These are phyloP conservation scores for Danio kyathit DNA, from an alignment of 2,797 vertebrate species.

Conservation along the genomic window DNA sequence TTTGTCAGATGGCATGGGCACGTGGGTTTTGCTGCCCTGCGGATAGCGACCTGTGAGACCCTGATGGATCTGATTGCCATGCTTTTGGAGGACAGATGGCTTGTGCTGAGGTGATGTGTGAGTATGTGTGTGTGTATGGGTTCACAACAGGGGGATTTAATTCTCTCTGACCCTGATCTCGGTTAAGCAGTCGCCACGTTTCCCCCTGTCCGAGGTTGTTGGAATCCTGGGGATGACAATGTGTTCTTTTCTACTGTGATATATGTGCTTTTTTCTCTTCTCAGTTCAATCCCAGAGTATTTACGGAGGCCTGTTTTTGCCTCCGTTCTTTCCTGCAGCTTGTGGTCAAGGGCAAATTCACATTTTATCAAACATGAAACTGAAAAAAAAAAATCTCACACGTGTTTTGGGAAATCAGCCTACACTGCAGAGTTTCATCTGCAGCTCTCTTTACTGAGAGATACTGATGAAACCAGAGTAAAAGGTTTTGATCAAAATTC, in stretches of 20 bases:
- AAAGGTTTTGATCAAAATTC: constrained; percentile 34
- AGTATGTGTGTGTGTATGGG: constrained; percentile 46
- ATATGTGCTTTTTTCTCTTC: constrained; percentile 30
- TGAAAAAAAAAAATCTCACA: not conserved
- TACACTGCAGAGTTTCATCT: constrained; percentile 34
- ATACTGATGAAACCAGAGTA: constrained; percentile 2
- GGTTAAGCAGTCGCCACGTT: constrained; percentile 52
- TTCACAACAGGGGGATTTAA: constrained; percentile 74
- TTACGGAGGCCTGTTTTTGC: not conserved
- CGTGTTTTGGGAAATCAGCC: constrained; percentile 27
- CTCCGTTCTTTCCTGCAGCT: constrained; percentile 28
- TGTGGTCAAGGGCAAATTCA: constrained; percentile 34
- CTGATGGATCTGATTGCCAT: constrained; percentile 73
- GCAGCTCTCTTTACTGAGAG: constrained; percentile 3
- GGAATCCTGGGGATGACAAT: constrained; percentile 34
- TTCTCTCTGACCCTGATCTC: constrained; percentile 74
- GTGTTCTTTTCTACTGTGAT: constrained; percentile 39
- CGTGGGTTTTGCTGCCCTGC: constrained; percentile 62
- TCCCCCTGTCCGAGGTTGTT: constrained; percentile 8
- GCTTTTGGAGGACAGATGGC: constrained; percentile 79
- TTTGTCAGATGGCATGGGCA: constrained; percentile 66
- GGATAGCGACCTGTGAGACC: constrained; percentile 68
- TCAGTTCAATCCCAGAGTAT: constrained; percentile 40
- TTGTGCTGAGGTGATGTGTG: constrained; percentile 66
- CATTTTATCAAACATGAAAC: constrained; percentile 35